These are phyloP conservation scores for Stenichneumon culpator DNA, from an alignment of 2,888 invertebrate species.

Conservation along the genomic window DNA sequence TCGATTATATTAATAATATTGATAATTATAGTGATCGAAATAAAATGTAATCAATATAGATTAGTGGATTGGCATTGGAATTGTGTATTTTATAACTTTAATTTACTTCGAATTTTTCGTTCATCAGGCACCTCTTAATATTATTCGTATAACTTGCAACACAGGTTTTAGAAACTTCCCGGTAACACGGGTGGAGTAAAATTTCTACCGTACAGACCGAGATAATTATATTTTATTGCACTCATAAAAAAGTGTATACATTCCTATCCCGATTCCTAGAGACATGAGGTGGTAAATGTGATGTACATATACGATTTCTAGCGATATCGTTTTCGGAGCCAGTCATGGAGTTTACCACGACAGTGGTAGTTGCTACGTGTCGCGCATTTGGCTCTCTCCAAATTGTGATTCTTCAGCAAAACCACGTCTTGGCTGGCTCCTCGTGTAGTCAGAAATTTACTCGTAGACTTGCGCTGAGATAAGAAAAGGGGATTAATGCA, in stretches of 20 bases:
- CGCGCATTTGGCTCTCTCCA: conserved; percentile 52
- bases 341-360: conserved; percentile 77
- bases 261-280: conserved; percentile 7
- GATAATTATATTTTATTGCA: conserved; percentile 3
- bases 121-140: too few species aligned
- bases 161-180: too few species aligned
- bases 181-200: not conserved
- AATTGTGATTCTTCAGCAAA: conserved; percentile 83
- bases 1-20: too few species aligned
- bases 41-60: too few species aligned
- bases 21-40: too few species aligned
- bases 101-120: too few species aligned
- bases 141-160: too few species aligned
- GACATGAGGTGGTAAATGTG: conserved; percentile 19
- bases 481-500: conserved; percentile 3
- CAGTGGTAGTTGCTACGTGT: conserved; percentile 34
- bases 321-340: conserved; percentile 73
- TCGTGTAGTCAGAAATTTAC: conserved; percentile 87
- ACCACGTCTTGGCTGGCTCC: conserved; percentile 86
- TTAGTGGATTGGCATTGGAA: too few species aligned
- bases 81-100: too few species aligned
- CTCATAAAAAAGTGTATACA: conserved; percentile 3
- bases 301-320: conserved; percentile 24
- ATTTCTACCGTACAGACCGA: not conserved
- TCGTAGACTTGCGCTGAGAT: conserved; percentile 78